Conservation (phyloP, 2,888 invertebrate species). For the Leptarthrus brevirostris region DNA sequence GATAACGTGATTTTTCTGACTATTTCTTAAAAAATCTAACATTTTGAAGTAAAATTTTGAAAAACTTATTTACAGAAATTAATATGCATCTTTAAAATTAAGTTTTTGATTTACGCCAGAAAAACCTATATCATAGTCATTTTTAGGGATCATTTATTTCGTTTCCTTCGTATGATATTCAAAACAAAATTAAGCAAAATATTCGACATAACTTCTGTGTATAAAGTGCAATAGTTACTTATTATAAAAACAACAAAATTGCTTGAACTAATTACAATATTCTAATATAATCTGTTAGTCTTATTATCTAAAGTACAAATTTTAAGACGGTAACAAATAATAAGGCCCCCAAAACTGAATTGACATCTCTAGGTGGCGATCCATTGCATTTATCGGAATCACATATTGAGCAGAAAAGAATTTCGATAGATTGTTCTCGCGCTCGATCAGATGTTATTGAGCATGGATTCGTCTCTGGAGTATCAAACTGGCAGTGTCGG, state of each 20-base stretch:
- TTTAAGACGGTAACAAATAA: neutral
- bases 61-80: too few relatives aligned
- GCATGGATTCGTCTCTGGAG: slow-evolving; percentile 64
- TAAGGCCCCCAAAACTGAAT: slow-evolving; percentile 12
- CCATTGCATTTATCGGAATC: slow-evolving; percentile 62
- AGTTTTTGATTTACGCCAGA: too few relatives aligned
- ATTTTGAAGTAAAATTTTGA: too few relatives aligned
- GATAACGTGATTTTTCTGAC: too few relatives aligned
- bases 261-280: neutral
- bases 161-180: too few relatives aligned
- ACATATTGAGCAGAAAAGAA: slow-evolving; percentile 64
- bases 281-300: neutral
- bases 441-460: slow-evolving; percentile 60
- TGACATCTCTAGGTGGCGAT: slow-evolving; percentile 53
- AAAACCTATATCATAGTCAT: too few relatives aligned
- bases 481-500: slow-evolving; percentile 65
- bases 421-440: slow-evolving; percentile 49
- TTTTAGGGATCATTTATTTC: too few relatives aligned
- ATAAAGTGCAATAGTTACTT: neutral
- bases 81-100: too few relatives aligned
- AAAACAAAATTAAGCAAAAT: too few relatives aligned
- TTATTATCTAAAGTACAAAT: slow-evolving; percentile 12
- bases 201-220: too few relatives aligned
- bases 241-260: neutral
- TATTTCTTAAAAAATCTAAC: too few relatives aligned